phyloP scores from a whole-genome alignment of 2,888 invertebrate genomes.

The Ophion ventricosus region DNA sequence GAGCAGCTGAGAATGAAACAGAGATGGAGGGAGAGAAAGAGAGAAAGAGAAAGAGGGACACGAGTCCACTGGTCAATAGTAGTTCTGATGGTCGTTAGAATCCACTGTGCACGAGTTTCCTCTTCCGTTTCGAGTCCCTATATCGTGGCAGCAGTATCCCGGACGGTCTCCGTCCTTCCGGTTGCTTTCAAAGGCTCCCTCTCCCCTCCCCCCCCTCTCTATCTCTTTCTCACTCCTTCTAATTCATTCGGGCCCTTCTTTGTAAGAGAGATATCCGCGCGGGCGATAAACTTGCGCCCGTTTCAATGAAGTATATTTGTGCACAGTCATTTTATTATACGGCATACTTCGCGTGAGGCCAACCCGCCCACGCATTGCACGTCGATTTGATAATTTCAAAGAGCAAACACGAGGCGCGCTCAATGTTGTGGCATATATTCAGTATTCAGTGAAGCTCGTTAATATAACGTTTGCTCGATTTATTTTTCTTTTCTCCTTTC shows the following conservation, averaged over 20 bases:
- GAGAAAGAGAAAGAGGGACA: slow-evolving; percentile 23
- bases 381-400: slow-evolving; percentile 22
- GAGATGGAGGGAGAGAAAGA: slow-evolving; percentile 16
- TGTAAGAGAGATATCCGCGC: slow-evolving; percentile 37
- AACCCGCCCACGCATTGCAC: background rate
- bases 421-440: background rate
- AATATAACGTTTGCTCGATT: slow-evolving; percentile 4
- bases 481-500: background rate
- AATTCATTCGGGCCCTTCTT: slow-evolving; percentile 32
- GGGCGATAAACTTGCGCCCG: slow-evolving; percentile 41
- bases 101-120: slow-evolving; percentile 57
- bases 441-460: background rate
- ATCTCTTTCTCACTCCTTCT: slow-evolving; percentile 32
- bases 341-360: background rate
- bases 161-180: slow-evolving; percentile 64
- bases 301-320: slow-evolving; percentile 50
- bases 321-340: slow-evolving; percentile 37
- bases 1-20: slow-evolving; percentile 11
- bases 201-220: slow-evolving; percentile 16
- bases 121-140: slow-evolving; percentile 59
- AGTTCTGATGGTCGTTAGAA: slow-evolving; percentile 62
- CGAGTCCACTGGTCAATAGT: slow-evolving; percentile 25
- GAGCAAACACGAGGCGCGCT: slow-evolving; percentile 25
- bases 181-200: slow-evolving; percentile 55
- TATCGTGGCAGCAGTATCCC: slow-evolving; percentile 52